Conservation (phyloP, 2,113 vertebrate species). For the Entosphenus tridentatus region DNA sequence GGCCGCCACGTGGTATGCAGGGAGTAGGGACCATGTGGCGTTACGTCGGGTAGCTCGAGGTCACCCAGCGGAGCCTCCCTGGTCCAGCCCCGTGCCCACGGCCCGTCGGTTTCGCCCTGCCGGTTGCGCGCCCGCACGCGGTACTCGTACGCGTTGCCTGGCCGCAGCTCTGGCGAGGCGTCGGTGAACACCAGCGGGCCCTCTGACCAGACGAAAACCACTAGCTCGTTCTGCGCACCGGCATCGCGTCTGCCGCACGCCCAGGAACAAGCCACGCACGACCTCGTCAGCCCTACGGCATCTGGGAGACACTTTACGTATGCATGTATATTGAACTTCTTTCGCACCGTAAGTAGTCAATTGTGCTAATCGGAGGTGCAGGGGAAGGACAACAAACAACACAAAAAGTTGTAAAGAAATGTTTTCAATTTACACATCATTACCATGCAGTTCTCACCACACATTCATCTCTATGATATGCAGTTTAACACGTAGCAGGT, state of each 20-base stretch:
- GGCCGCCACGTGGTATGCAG: constrained; percentile 39
- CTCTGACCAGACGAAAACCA: constrained; percentile 44
- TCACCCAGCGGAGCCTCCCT: constrained; percentile 36
- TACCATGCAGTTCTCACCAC: too few relatives aligned
- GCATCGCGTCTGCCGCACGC: constrained; percentile 27
- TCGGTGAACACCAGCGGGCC: constrained; percentile 47
- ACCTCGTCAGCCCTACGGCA: too few relatives aligned
- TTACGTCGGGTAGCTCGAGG: constrained; percentile 27
- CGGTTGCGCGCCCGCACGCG: constrained; percentile 34
- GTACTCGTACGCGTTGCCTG: constrained; percentile 51
- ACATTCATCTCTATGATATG: too few relatives aligned
- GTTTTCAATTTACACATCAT: too few relatives aligned
- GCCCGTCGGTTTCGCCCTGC: constrained; percentile 34
- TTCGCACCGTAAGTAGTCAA: too few relatives aligned
- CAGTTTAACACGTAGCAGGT: too few relatives aligned
- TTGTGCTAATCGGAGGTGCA: too few relatives aligned
- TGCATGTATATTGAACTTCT: too few relatives aligned
- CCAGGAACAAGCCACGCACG: neutral
- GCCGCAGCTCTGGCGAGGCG: constrained; percentile 25
- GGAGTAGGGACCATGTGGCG: constrained; percentile 36
- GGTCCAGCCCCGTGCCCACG: constrained; percentile 33
- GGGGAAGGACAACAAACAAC: too few relatives aligned
- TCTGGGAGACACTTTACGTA: too few relatives aligned
- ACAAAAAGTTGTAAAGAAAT: too few relatives aligned
- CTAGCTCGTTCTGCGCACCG: constrained; percentile 29